These are phyloP conservation scores for Hesperia comma DNA, from an alignment of 2,888 invertebrate species.

Conservation along the genomic window DNA sequence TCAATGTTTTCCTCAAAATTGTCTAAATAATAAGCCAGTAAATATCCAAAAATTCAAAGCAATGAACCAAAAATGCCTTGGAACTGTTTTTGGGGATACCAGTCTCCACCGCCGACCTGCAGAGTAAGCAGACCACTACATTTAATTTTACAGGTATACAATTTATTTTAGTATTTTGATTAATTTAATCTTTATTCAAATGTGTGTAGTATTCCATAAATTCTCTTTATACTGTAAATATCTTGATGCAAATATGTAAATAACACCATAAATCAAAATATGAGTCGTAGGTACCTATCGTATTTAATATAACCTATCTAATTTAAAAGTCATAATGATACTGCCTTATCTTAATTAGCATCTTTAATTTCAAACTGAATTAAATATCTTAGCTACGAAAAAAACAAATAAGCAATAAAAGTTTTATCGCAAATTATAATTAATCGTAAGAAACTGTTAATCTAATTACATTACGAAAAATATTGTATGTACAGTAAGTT, in stretches of 20 bases:
- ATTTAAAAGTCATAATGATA: no score
- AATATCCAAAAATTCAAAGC: conserved; percentile 19
- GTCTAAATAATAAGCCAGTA: conserved; percentile 3
- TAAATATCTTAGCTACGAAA: background rate
- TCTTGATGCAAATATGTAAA: no score
- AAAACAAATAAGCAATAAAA: no score
- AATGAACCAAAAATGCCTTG: conserved; percentile 74
- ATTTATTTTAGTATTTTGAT: conserved; percentile 22
- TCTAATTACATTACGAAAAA: no score
- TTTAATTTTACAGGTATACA: conserved; percentile 67
- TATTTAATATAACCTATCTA: no score
- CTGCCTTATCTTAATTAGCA: background rate
- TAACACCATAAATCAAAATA: no score
- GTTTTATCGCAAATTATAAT: no score
- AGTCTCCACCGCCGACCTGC: conserved; percentile 72
- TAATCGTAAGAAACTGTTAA: no score
- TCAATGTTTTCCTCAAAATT: conserved; percentile 2
- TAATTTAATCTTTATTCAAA: background rate
- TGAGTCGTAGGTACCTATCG: background rate
- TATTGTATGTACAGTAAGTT: no score
- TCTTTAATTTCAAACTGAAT: background rate
- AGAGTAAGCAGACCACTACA: conserved; percentile 74
- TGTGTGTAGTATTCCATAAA: no score
- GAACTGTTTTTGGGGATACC: conserved; percentile 80
- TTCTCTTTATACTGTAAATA: no score